Base-by-base conservation (phyloP, 2,888 invertebrate species). In the Pollenia griseotomentosa region DNA sequence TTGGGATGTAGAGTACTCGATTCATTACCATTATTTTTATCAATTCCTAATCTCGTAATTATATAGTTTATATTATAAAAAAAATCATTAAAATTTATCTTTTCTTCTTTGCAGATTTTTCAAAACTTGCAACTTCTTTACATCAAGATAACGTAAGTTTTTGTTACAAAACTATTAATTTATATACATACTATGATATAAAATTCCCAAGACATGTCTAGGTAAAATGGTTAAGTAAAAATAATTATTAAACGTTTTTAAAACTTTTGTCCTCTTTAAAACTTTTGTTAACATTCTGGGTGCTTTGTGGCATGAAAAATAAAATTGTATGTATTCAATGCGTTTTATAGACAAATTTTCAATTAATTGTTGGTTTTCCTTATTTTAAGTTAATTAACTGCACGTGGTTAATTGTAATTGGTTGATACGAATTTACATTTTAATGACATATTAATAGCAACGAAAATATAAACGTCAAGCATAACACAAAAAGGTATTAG, bases 331-430 rank as follows among this genome's bases (percentile, higher is more conserved):
- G 0, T 55, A 63, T 63, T 73, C 65, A 81, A 65, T 73, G 53
- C 53, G 14, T 78, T 57, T 63, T 57, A 65, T 59, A 78, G 73
- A 65, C 57, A 71, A 73, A 16, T 73, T 73, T 40, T 71, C 11
- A 78, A 83, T 71, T 75, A 83, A 53, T 63, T 75, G 4, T 33
- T 46, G 16, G 46, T 82, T 19, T 82, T 59, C 9, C 16, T 42
- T 55, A 19, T 44, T 46, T 53, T 53, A 57, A 53, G 55, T 70
- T 85, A 85, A 81, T 82, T 85, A n/a, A 63, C 74, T 83, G 55
- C 82, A 79, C 78, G 82, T 79, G 78, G 40, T 83, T 83, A 51
- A 86, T 83, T 83, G 74, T n/a, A 82, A 59, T 44, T 68, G 68
- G 10, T 68, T 66, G 40, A 10, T n/a, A 42, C 40, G 61, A 46